Evolutionary conservation across 2,888 invertebrate species (phyloP).

Genomic region (Ennomos quercinarius): DNA sequence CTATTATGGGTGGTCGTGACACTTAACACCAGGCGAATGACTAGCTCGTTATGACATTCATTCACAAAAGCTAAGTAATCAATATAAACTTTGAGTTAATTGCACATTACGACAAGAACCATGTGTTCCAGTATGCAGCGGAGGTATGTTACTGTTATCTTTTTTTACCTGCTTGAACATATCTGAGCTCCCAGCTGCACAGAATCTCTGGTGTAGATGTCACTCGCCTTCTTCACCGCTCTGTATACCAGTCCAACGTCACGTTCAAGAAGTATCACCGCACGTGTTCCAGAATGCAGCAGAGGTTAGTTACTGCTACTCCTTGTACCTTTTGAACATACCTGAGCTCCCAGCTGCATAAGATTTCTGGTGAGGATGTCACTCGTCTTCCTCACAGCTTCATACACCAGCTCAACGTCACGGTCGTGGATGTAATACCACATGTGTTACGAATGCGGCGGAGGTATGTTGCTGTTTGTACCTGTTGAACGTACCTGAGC

Average conservation of each 20-base stretch:
- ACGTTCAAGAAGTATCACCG: constrained; percentile 91
- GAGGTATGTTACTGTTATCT: constrained; percentile 79
- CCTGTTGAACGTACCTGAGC: constrained; percentile 89
- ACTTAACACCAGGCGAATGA: too few relatives aligned
- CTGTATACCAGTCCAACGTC: constrained; percentile 95
- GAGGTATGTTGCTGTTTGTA: constrained; percentile 94
- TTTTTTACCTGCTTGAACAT: too few relatives aligned
- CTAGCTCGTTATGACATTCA: too few relatives aligned
- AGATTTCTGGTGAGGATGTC: constrained; percentile 94
- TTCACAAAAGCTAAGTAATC: too few relatives aligned
- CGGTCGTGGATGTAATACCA: constrained; percentile 93
- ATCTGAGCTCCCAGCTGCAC: constrained; percentile 93
- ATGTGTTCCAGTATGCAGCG: constrained; percentile 91
- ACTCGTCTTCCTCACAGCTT: constrained; percentile 93
- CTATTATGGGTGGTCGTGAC: too few relatives aligned
- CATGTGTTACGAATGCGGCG: constrained; percentile 93
- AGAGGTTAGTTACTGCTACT: constrained; percentile 93
- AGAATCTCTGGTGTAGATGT: constrained; percentile 87
- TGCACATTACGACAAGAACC: too few relatives aligned
- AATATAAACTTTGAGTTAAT: too few relatives aligned
- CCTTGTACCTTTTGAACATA: constrained; percentile 89
- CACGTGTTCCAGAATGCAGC: constrained; percentile 95
- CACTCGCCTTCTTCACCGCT: constrained; percentile 93
- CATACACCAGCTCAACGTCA: constrained; percentile 93
- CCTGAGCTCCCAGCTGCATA: constrained; percentile 95